phyloP scores from a whole-genome alignment of 2,888 invertebrate species.

The Netelia virgata region DNA sequence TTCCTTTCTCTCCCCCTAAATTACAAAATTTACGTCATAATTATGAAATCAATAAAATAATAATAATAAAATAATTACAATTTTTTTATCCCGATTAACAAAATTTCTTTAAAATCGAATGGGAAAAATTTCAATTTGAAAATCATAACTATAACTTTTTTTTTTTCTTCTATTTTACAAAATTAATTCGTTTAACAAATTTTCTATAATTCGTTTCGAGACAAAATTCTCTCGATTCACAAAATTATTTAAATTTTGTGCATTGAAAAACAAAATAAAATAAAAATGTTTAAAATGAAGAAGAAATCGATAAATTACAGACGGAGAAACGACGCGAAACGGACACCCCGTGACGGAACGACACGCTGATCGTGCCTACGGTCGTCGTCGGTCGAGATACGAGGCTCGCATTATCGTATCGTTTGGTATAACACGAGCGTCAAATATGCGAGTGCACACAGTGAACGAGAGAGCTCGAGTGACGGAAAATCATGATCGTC shows the following conservation, averaged over 20 bases:
- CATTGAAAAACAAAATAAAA: no score
- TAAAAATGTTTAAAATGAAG: neutral
- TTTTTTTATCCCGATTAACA: no score
- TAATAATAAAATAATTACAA: no score
- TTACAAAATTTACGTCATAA: neutral
- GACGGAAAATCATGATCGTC: neutral
- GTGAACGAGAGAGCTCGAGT: neutral
- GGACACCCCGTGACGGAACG: slow-evolving; percentile 3
- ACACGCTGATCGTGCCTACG: slow-evolving; percentile 31
- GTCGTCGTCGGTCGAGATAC: slow-evolving; percentile 8
- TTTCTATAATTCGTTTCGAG: no score
- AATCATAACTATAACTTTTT: no score
- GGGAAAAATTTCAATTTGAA: no score
- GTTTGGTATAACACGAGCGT: slow-evolving; percentile 18
- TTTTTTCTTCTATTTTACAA: no score
- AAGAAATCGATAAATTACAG: neutral
- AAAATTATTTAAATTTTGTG: neutral
- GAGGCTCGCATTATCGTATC: slow-evolving; percentile 36
- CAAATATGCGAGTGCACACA: slow-evolving; percentile 22
- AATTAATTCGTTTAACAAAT: no score
- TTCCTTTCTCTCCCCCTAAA: neutral
- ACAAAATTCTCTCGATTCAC: no score
- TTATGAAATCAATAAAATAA: no score
- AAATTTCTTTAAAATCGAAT: no score
- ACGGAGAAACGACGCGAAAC: neutral